A percentile compares a stretch with the other conserved stretches of the same genome.
These are phyloP conservation scores for Perccottus glenii DNA, from an alignment of 2,113 vertebrate species.

Conservation along the genomic window DNA sequence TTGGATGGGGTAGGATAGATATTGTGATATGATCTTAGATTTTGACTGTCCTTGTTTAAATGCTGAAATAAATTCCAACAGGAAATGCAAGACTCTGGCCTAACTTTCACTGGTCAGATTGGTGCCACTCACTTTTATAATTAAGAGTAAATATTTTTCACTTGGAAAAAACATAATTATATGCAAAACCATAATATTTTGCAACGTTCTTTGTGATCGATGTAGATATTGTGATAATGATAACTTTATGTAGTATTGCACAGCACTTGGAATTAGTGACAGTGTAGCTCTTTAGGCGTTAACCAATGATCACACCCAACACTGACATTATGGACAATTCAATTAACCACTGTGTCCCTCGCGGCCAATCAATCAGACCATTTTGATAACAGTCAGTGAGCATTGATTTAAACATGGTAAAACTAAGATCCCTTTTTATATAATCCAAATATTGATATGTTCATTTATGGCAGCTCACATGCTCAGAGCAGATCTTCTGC, in stretches of 20 bases:
- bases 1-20: too few species aligned
- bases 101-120: too few species aligned
- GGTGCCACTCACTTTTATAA: too few species aligned
- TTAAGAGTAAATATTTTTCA: too few species aligned
- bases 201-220: not conserved
- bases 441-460: not conserved
- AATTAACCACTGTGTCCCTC: constrained; percentile 15
- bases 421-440: not conserved
- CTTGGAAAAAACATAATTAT: too few species aligned
- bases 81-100: too few species aligned
- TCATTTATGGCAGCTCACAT: constrained; percentile 73
- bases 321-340: constrained; percentile 25
- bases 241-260: not conserved
- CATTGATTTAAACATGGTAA: not conserved
- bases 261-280: constrained; percentile 1
- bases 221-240: constrained; percentile 3
- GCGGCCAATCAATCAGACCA: constrained; percentile 13
- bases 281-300: not conserved
- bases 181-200: too few species aligned
- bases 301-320: constrained; percentile 22
- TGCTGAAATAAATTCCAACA: too few species aligned
- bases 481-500: constrained; percentile 96
- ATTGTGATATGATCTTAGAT: too few species aligned
- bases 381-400: not conserved
- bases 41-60: too few species aligned